Evolutionary conservation across 2,797 vertebrate species (phyloP), one percentile per base, ranked within the genome.

Genomic region (Melopsittacus undulatus): DNA sequence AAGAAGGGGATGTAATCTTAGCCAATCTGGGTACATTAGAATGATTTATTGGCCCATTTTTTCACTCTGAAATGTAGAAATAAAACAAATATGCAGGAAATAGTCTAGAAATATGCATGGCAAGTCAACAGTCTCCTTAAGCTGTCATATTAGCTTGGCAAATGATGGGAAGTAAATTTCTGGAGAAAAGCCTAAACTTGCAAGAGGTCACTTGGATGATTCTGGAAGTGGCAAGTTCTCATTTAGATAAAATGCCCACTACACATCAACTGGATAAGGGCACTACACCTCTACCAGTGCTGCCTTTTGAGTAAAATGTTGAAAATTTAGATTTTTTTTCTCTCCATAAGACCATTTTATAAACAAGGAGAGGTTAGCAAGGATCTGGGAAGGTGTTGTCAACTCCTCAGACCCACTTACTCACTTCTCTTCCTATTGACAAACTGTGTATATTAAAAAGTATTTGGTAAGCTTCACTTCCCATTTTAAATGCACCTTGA

Each of bases 31-130:
- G 51, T 74, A 78, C 24, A 36, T 90, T 90, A 88, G 29, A 91
- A 87, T 91, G 85, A 92, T 94, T 96, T 91, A 94, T 89, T 70
- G 27, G 30, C 13, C 59, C 83, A 32, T 78, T 83, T 91, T 82
- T 91, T 78, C 51, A 38, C 27, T 68, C 43, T 79, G 62, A 95
- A 95, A 79, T 64, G 48, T 56, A 82, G 77, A 87, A 90, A 90
- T 76, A 91, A 73, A 81, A 69, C 45, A 90, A 87, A 85, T 74
- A 81, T 49, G 48, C 67, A 83, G 40, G 36, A 90, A 51, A 87
- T 34, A 67, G 21, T 6, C 62, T 86, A 61, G 18, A 62, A 90
- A 76, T 82, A 73, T 7, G 2, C 46, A 84, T 70, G 74, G 70
- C 51, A 82, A 76, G 32, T 66, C 81, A 80, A 89, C 48, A 70